Evolutionary conservation across 2,797 vertebrate genomes (phyloP).

Genomic region (Sebastiscus tertius): DNA sequence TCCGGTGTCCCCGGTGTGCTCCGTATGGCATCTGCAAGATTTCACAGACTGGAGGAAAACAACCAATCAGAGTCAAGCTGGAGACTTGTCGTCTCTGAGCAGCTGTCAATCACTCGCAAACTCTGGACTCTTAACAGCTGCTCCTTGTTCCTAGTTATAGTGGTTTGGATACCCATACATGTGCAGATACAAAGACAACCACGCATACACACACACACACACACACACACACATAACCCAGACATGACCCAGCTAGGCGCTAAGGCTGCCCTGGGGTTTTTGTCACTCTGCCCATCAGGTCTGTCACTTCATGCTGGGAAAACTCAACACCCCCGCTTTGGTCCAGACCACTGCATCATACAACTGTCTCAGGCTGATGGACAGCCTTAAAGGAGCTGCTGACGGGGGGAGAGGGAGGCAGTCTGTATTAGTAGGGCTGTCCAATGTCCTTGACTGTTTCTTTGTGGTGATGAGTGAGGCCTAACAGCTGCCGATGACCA

Average conservation of each 20-base stretch:
- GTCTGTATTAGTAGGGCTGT: conserved; percentile 21
- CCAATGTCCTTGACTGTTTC: conserved; percentile 44
- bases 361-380: conserved; percentile 45
- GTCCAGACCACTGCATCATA: conserved; percentile 51
- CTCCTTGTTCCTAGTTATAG: background rate
- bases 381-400: conserved; percentile 44
- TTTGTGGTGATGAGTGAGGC: conserved; percentile 53
- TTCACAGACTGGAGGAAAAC: too few relatives aligned
- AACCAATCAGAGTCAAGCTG: too few relatives aligned
- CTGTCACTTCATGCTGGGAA: conserved; percentile 44
- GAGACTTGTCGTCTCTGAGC: too few relatives aligned
- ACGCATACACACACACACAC: conserved; percentile 6
- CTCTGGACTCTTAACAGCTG: background rate
- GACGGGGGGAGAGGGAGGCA: conserved; percentile 17
- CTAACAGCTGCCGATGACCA: conserved; percentile 38
- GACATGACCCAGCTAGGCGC: conserved; percentile 65
- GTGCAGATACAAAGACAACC: conserved; percentile 1
- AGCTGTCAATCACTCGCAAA: too few relatives aligned
- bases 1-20: too few relatives aligned
- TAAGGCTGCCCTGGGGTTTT: conserved; percentile 20
- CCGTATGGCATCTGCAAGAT: fast-evolving
- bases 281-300: conserved; percentile 58
- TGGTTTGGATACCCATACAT: background rate
- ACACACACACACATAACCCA: conserved; percentile 37
- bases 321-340: conserved; percentile 39